phyloP scores from a whole-genome alignment of 30 jellyfish, hydroid and myxozoan genomes.

The Chrysaora quinquecirrha region DNA sequence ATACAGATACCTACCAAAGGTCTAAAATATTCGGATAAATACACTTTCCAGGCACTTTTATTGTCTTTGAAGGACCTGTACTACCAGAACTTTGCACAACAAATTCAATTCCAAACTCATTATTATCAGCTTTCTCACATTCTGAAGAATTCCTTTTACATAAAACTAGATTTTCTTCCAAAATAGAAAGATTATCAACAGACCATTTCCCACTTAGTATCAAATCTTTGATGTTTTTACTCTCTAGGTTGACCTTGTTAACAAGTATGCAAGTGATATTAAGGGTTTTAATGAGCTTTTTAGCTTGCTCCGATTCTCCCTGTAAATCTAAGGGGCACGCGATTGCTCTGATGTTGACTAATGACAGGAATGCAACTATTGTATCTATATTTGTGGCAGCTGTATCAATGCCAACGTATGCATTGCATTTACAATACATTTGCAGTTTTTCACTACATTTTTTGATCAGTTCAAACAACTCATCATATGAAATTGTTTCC shows the following conservation, averaged over 20 bases:
- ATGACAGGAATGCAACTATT: constrained; percentile 20
- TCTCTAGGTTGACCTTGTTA: neutral
- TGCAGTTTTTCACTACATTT: constrained; percentile 1
- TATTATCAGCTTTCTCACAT: too few relatives aligned
- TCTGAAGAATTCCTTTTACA: too few relatives aligned
- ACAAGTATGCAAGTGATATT: constrained; percentile 7
- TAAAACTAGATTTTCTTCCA: neutral
- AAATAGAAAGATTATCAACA: neutral
- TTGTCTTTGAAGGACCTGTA: constrained; percentile 80
- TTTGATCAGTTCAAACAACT: constrained; percentile 1
- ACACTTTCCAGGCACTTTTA: constrained; percentile 77
- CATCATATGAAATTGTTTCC: constrained; percentile 8
- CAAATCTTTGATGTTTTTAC: neutral
- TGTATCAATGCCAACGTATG: constrained; percentile 31
- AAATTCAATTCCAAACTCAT: too few relatives aligned
- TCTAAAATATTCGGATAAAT: constrained; percentile 76
- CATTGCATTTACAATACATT: constrained; percentile 12
- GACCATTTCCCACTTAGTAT: neutral
- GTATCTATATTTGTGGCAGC: neutral
- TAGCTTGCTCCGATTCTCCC: neutral
- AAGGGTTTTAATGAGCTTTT: neutral
- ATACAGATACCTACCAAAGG: constrained; percentile 54
- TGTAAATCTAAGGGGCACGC: constrained; percentile 33
- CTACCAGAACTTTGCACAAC: constrained; percentile 87
- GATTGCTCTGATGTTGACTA: constrained; percentile 21